phyloP scores from a whole-genome alignment of 2,888 invertebrate genomes.

The Chironomus riparius region DNA sequence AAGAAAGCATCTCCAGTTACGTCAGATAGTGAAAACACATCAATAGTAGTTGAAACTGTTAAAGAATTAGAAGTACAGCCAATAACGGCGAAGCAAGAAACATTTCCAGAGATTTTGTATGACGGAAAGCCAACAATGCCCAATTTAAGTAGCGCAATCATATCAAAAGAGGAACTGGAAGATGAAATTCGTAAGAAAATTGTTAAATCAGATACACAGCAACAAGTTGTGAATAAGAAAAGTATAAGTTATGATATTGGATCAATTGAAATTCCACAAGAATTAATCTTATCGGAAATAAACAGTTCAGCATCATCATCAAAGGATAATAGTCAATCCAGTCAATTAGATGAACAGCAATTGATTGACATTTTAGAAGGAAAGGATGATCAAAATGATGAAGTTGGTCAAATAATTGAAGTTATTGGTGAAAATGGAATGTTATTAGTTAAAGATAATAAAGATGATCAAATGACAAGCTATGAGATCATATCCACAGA shows the following conservation, averaged over 20 bases:
- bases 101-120: background rate
- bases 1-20: background rate
- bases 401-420: constrained; percentile 41
- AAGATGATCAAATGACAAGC: background rate
- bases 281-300: constrained; percentile 23
- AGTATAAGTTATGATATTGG: background rate
- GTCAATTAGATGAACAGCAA: constrained; percentile 12
- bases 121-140: background rate
- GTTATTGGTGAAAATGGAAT: constrained; percentile 49
- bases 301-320: background rate
- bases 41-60: no score
- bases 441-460: constrained; percentile 39
- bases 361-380: constrained; percentile 21
- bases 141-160: constrained; percentile 4
- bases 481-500: background rate
- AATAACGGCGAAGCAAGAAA: background rate
- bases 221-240: background rate
- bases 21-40: background rate
- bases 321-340: background rate
- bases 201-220: background rate
- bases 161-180: constrained; percentile 13
- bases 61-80: background rate
- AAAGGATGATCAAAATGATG: constrained; percentile 33
- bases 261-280: constrained; percentile 28
- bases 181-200: constrained; percentile 13